Conservation (phyloP, 2,113 vertebrate species). For the Grantiella picta region DNA sequence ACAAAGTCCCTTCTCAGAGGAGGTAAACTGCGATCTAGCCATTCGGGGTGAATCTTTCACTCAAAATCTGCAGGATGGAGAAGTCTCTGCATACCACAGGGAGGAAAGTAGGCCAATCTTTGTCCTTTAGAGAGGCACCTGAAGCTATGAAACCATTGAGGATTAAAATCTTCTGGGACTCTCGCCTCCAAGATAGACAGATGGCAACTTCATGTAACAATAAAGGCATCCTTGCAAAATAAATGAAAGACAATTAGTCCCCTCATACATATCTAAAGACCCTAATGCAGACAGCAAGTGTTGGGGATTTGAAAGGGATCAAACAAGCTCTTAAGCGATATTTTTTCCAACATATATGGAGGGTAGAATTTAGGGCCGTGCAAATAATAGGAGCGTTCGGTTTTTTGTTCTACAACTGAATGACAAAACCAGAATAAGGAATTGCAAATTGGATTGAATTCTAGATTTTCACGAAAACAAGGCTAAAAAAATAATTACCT, state of each 20-base stretch:
- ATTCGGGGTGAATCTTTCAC: background rate
- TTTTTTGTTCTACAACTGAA: background rate
- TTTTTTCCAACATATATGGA: background rate
- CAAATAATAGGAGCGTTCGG: background rate
- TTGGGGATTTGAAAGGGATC: background rate
- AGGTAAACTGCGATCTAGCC: background rate
- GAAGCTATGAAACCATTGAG: background rate
- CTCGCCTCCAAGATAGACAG: background rate
- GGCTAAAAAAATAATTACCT: background rate
- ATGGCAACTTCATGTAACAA: background rate
- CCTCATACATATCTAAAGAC: background rate
- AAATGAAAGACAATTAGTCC: background rate
- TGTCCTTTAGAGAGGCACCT: conserved; percentile 1
- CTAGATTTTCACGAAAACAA: background rate
- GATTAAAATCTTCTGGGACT: conserved; percentile 21
- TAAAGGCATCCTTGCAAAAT: background rate
- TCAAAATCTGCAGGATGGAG: background rate
- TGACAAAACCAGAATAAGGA: background rate
- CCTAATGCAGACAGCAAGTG: background rate
- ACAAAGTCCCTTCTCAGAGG: background rate
- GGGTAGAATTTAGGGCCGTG: background rate
- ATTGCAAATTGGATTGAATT: background rate
- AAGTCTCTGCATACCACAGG: background rate
- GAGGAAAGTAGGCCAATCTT: conserved; percentile 6
- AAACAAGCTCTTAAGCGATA: background rate